Evolutionary conservation across 1,140 invertebrate species (phyloP), one percentile per base, ranked within the genome.

Genomic region (Leptonema lineaticorne): DNA sequence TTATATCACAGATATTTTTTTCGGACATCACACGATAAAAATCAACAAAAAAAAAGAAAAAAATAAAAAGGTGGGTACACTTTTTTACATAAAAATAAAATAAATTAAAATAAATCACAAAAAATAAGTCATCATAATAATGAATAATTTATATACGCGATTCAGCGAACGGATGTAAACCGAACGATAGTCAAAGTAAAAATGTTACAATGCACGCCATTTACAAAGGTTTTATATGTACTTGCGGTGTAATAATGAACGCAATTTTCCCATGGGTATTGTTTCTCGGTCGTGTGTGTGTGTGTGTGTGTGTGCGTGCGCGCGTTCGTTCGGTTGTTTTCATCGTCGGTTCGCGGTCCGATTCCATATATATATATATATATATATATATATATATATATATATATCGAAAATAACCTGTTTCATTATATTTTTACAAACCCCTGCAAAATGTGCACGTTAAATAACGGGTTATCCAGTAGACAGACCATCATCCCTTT

Each of bases 91-190:
- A 45, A 45, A 45, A 45, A 7, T n/a, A 14, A 7, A 45, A 45
- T 45, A 16, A 4, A 45, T n/a, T n/a, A n/a, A n/a, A n/a, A n/a
- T n/a, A n/a, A n/a, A n/a, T n/a, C n/a, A n/a, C n/a, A n/a, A n/a
- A n/a, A n/a, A n/a, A n/a, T n/a, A n/a, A n/a, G n/a, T n/a, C n/a
- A n/a, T n/a, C n/a, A n/a, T n/a, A n/a, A n/a, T n/a, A n/a, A n/a
- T n/a, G n/a, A n/a, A n/a, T n/a, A n/a, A n/a, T n/a, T n/a, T n/a
- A n/a, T n/a, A n/a, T n/a, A n/a, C n/a, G n/a, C n/a, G n/a, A n/a
- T n/a, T n/a, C n/a, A n/a, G n/a, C n/a, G 37, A 68, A 65, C 69
- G 69, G 69, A 71, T 56, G 69, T 63, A 57, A 60, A 46, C 66
- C 57, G 64, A 68, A 33, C 69, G 66, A 60, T 65, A 67, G 53